Conservation (phyloP, 1,140 invertebrate species). For the Leptopilina boulardi region DNA sequence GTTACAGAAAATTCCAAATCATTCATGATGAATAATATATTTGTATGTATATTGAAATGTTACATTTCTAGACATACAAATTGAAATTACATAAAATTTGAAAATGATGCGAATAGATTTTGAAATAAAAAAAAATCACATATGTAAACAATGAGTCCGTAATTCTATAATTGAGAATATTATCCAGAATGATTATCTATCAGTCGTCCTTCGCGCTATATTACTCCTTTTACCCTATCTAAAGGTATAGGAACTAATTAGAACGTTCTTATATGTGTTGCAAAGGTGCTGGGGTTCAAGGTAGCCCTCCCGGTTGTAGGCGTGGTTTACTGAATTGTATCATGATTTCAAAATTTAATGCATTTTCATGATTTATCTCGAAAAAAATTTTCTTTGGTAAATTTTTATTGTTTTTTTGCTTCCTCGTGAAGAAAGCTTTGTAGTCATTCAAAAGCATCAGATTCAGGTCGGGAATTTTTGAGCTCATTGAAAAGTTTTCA, state of each 20-base stretch:
- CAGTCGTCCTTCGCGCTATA: conserved; percentile 21
- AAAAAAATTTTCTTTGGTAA: background rate
- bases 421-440: too few relatives aligned
- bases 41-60: background rate
- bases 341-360: conserved; percentile 15
- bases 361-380: background rate
- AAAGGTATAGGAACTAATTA: conserved; percentile 46
- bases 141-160: background rate
- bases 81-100: background rate
- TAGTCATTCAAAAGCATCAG: too few relatives aligned
- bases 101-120: background rate
- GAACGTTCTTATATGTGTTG: conserved; percentile 49
- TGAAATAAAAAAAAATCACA: conserved; percentile 3
- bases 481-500: too few relatives aligned
- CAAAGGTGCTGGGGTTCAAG: conserved; percentile 54
- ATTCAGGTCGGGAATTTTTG: too few relatives aligned
- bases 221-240: conserved; percentile 22
- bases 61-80: too few relatives aligned
- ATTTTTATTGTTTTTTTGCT: background rate
- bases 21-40: background rate
- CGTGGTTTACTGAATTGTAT: conserved; percentile 36
- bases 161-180: background rate
- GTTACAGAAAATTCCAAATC: background rate
- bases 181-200: conserved; percentile 22
- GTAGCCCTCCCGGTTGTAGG: conserved; percentile 39